Evolutionary conservation across 2,888 invertebrate species (phyloP), one percentile per base, ranked within the genome.

Genomic region (Luffia ferchaultella): DNA sequence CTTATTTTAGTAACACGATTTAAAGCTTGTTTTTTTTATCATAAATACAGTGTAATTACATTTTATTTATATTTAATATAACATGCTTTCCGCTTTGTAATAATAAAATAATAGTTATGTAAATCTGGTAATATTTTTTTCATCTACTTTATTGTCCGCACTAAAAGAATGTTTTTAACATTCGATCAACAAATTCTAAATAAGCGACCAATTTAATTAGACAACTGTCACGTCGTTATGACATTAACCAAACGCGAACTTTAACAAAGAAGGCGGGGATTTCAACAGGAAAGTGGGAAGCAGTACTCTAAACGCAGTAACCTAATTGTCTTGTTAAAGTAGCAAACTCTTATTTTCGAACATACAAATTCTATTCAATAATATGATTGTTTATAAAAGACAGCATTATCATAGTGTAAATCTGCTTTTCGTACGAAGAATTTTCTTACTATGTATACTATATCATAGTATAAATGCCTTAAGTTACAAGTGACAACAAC

Each of bases 11-110:
- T 70, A 73, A 73, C 63, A 73, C 78, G 78, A 79, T 76, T 79
- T 80, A 80, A 80, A 80, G 80, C 79, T 79, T 77, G 62, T 61
- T 70, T 77, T 76, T 74, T 67, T 68, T 68, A 72, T 76, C 78
- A 79, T 57, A 70, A 70, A 64, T 30, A 30, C 12, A 30, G 12
- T 30, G 30, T 30, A 30, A 30, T 30, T 30, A 30, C 30, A 30
- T 30, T 30, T 30, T 44, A 45, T 44, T 15, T 12, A 19, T 45
- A 49, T 52, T 42, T 48, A 50, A 45, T 42, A 54, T 52, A n/a
- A 56, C 42, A 45, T 51, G 51, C 50, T 55, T 57, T 60, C 59
- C 57, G 12, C 30, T 7, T 30, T 7, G 30, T 30, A 30, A 30
- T 30, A 30, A 30, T 30, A 30, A 30, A 30, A 30, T 30, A 30